phyloP scores from a whole-genome alignment of 2,888 invertebrate genomes.

The Charanyca ferruginea region DNA sequence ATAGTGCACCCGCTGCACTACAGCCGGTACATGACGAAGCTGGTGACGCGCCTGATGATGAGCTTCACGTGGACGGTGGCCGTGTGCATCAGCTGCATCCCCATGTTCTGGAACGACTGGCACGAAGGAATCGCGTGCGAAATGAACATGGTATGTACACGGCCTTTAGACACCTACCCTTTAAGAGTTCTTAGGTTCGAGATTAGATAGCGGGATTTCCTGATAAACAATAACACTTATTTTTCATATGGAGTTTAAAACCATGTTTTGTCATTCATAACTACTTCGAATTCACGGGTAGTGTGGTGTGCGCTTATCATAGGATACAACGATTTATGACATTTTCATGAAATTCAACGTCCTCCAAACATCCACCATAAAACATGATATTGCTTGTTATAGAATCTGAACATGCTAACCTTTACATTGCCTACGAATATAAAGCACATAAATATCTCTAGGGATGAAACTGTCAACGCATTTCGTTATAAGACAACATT shows the following conservation, averaged over 20 bases:
- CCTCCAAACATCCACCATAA: constrained; percentile 27
- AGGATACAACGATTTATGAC: constrained; percentile 19
- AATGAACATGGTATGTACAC: constrained; percentile 91
- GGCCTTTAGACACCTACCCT: background rate
- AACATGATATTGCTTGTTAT: constrained; percentile 27
- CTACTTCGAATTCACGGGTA: background rate
- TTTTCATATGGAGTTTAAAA: background rate
- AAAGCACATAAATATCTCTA: constrained; percentile 25
- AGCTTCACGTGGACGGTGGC: constrained; percentile 93
- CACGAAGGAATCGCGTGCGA: constrained; percentile 92
- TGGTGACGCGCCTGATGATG: constrained; percentile 92
- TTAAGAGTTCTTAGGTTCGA: no score
- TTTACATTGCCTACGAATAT: constrained; percentile 1
- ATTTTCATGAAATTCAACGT: constrained; percentile 22
- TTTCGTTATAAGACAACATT: constrained; percentile 47
- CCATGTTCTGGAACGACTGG: constrained; percentile 95
- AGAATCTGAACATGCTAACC: constrained; percentile 26
- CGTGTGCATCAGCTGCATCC: constrained; percentile 92
- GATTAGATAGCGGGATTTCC: no score
- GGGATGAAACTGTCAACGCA: constrained; percentile 47
- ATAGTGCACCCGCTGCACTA: constrained; percentile 95
- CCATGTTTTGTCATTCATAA: background rate
- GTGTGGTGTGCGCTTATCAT: background rate
- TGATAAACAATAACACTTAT: background rate
- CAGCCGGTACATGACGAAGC: constrained; percentile 94